A percentile compares a stretch with the other conserved stretches of the same genome.
Evolutionary conservation across 2,113 vertebrate species (phyloP).

Genomic region (Petrocephalus microphthalmus): DNA sequence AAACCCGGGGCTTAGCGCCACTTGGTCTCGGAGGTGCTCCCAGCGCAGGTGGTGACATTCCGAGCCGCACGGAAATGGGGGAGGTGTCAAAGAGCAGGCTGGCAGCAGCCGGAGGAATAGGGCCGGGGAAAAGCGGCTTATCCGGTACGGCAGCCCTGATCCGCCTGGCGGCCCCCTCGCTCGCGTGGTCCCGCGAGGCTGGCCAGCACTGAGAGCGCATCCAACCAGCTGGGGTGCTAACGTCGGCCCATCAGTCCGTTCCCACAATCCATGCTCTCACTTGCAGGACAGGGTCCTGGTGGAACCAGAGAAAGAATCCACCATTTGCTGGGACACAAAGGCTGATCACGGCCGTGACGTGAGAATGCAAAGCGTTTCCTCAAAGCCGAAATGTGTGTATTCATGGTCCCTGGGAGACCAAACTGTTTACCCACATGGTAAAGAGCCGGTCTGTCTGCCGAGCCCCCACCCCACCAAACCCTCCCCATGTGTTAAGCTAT

Average conservation of each 20-base stretch:
- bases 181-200: background rate
- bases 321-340: background rate
- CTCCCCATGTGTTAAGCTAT: background rate
- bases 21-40: background rate
- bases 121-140: slow-evolving; percentile 30
- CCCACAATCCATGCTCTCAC: background rate
- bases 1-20: background rate
- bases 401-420: slow-evolving; percentile 28
- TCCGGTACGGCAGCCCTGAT: slow-evolving; percentile 36
- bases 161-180: slow-evolving; percentile 45
- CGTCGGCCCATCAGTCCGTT: slow-evolving; percentile 43
- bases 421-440: slow-evolving; percentile 11
- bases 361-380: background rate
- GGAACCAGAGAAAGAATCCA: background rate
- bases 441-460: background rate
- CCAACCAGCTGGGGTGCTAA: slow-evolving; percentile 55
- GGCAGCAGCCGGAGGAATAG: slow-evolving; percentile 34
- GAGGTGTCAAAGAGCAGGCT: slow-evolving; percentile 25
- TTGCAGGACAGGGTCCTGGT: background rate
- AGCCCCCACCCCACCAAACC: background rate
- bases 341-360: background rate
- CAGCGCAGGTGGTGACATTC: slow-evolving; percentile 16
- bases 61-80: slow-evolving; percentile 14
- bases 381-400: slow-evolving; percentile 19
- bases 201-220: slow-evolving; percentile 30